Evolutionary conservation across 1,140 invertebrate species (phyloP).

Genomic region (Trichonephila inaurata): DNA sequence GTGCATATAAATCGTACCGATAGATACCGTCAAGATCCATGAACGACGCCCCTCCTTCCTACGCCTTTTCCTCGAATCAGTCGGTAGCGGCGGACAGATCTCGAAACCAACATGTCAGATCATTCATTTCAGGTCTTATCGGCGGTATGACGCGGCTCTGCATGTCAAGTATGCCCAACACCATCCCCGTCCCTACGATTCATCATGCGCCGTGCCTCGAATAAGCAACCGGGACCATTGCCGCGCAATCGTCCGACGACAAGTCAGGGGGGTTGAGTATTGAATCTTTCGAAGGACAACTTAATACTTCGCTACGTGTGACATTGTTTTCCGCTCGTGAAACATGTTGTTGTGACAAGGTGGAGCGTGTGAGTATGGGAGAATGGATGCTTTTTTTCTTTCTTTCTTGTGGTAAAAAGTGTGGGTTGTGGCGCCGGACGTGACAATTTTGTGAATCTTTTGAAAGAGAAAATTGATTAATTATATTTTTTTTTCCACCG

Average conservation of each 20-base stretch:
- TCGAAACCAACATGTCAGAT: conserved; percentile 38
- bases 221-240: conserved; percentile 11
- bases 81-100: not conserved
- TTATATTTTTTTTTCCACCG: not conserved
- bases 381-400: not conserved
- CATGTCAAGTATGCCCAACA: conserved; percentile 15
- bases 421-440: not conserved
- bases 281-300: conserved; percentile 44
- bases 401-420: not conserved
- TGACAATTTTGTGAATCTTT: conserved; percentile 7
- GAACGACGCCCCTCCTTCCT: conserved; percentile 12
- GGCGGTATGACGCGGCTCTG: conserved; percentile 8
- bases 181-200: conserved; percentile 21
- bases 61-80: conserved; percentile 12
- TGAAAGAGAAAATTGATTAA: conserved; percentile 1
- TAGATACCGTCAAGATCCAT: not conserved
- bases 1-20: conserved; percentile 24
- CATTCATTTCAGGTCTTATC: conserved; percentile 44
- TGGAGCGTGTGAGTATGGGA: conserved; percentile 6
- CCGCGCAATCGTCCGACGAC: not conserved
- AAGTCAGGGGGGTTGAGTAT: not conserved
- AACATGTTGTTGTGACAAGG: conserved; percentile 57
- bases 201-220: conserved; percentile 35
- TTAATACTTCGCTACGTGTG: conserved; percentile 47
- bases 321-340: conserved; percentile 49